A percentile compares a stretch with the other conserved stretches of the same genome.
phyloP scores from a whole-genome alignment of 2,113 vertebrate species.

The Benitochromis conjunctus region DNA sequence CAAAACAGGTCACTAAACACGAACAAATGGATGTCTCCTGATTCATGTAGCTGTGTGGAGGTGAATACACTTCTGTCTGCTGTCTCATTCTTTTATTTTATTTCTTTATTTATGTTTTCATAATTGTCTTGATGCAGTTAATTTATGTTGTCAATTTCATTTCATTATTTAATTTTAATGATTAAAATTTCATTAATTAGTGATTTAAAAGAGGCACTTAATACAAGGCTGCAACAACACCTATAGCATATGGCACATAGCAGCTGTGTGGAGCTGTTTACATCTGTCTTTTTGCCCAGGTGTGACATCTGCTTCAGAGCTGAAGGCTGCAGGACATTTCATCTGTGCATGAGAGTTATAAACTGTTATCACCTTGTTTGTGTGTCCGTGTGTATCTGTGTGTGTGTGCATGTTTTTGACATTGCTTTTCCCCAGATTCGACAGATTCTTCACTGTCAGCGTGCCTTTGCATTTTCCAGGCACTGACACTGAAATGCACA shows the following conservation, averaged over 20 bases:
- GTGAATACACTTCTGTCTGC: neutral
- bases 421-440: neutral
- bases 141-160: neutral
- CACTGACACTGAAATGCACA: neutral
- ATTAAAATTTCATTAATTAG: neutral
- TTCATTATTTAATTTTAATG: neutral
- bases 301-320: neutral
- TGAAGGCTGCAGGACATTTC: neutral
- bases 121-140: neutral
- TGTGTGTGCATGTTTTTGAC: neutral
- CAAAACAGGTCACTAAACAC: conserved; percentile 37
- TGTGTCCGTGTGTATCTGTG: neutral
- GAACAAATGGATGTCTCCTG: conserved; percentile 13
- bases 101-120: neutral
- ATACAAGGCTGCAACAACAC: neutral
- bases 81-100: neutral
- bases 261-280: neutral
- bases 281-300: neutral
- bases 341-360: neutral
- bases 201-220: neutral
- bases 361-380: neutral
- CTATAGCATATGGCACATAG: neutral
- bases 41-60: neutral
- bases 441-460: neutral
- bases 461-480: neutral